These are phyloP conservation scores for Kryptopterus vitreolus DNA, from an alignment of 2,797 vertebrate species.

Conservation along the genomic window DNA sequence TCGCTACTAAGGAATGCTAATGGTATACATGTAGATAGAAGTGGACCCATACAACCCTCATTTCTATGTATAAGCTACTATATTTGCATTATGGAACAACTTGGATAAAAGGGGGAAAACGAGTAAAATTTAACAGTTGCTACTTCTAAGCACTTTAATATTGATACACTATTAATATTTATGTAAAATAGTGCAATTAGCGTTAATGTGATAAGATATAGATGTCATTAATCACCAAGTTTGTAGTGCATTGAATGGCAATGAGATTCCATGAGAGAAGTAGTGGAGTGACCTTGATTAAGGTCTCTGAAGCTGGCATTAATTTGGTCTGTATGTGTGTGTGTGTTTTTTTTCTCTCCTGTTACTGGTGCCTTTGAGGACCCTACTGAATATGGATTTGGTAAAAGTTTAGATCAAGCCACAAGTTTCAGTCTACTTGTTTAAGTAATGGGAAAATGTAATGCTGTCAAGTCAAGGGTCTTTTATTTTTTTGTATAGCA, in stretches of 20 bases:
- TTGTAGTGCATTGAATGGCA: constrained; percentile 43
- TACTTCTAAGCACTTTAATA: constrained; percentile 30
- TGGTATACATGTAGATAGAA: constrained; percentile 58
- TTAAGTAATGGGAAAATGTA: too few species aligned
- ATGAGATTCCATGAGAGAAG: constrained; percentile 37
- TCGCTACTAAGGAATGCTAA: constrained; percentile 66
- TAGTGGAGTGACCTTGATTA: constrained; percentile 54
- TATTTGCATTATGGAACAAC: constrained; percentile 35
- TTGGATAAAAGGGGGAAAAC: not conserved
- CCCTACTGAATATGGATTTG: constrained; percentile 60
- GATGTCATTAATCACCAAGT: constrained; percentile 53
- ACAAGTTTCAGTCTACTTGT: too few species aligned
- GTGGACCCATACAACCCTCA: constrained; percentile 30
- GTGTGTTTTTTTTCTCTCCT: constrained; percentile 47
- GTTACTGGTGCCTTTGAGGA: constrained; percentile 58
- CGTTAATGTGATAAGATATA: constrained; percentile 47
- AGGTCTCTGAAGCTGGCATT: constrained; percentile 39
- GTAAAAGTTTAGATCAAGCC: constrained; percentile 25
- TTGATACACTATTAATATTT: constrained; percentile 56
- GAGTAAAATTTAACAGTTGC: not conserved
- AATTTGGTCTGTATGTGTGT: too few species aligned
- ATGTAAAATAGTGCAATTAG: constrained; percentile 54
- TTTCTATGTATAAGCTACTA: constrained; percentile 25
- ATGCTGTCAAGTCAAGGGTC: too few species aligned
- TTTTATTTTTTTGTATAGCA: too few species aligned